Evolutionary conservation across 64 coral and sea anemone genomes (phyloP), one percentile per base, ranked within the genome.

Genomic region (Dendrophyllia cribrosa): DNA sequence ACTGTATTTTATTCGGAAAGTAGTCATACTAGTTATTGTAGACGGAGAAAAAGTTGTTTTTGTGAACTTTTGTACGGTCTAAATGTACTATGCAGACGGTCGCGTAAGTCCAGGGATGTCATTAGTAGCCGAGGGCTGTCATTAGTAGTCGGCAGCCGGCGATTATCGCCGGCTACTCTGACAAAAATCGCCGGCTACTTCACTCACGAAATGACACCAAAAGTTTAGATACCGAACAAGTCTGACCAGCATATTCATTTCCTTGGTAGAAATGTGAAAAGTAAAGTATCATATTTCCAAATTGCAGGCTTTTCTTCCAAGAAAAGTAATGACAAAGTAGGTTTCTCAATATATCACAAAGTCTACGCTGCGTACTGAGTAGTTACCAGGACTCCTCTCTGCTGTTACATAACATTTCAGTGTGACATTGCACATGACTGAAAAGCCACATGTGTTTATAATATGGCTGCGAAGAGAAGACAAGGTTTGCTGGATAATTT

Each of bases 61-160:
- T n/a, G n/a, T n/a, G n/a, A n/a, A n/a, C n/a, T n/a, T n/a, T n/a
- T n/a, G n/a, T n/a, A n/a, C n/a, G n/a, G n/a, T n/a, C n/a, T n/a
- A n/a, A n/a, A n/a, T n/a, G n/a, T n/a, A n/a, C n/a, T n/a, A n/a
- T n/a, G n/a, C n/a, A n/a, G n/a, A n/a, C n/a, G n/a, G n/a, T n/a
- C n/a, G n/a, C n/a, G n/a, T n/a, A n/a, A n/a, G n/a, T n/a, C n/a
- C n/a, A n/a, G n/a, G n/a, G n/a, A n/a, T n/a, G n/a, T n/a, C n/a
- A n/a, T n/a, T n/a, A n/a, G n/a, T n/a, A n/a, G n/a, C n/a, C n/a
- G n/a, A 60, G 76, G 76, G 76, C 76, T 79, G 52, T 61, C 76
- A 58, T 79, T 79, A 79, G 76, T 79, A 79, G 76, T 20, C 76
- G 12, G 76, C 76, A 79, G 76, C 76, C 51, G 23, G 76, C 76